phyloP scores from a whole-genome alignment of 2,888 invertebrate genomes.

The Cheilosia grossa region DNA sequence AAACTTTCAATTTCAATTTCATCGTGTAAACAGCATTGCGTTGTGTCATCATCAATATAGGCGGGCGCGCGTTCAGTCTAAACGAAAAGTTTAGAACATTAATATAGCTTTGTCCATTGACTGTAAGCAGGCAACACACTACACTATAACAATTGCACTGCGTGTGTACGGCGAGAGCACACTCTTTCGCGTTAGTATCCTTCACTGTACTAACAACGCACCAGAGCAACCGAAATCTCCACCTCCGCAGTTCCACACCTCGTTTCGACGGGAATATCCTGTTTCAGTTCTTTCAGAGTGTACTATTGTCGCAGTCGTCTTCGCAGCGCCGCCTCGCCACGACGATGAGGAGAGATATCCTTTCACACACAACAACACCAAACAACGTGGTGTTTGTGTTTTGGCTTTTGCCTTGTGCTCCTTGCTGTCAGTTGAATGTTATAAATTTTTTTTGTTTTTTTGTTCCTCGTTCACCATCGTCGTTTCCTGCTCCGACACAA shows the following conservation, averaged over 20 bases:
- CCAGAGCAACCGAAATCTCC: slow-evolving; percentile 15
- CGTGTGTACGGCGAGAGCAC: slow-evolving; percentile 26
- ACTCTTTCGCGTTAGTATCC: slow-evolving; percentile 45
- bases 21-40: slow-evolving; percentile 43
- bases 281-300: slow-evolving; percentile 50
- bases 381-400: slow-evolving; percentile 63
- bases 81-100: slow-evolving; percentile 49
- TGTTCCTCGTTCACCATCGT: slow-evolving; percentile 11
- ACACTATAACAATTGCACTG: slow-evolving; percentile 46
- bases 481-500: slow-evolving; percentile 61
- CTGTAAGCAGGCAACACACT: not conserved
- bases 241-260: slow-evolving; percentile 1
- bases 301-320: slow-evolving; percentile 24
- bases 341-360: slow-evolving; percentile 30
- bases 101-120: slow-evolving; percentile 48
- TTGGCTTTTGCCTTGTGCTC: slow-evolving; percentile 50
- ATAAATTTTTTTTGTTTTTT: slow-evolving; percentile 26
- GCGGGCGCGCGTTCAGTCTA: slow-evolving; percentile 22
- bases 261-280: slow-evolving; percentile 45
- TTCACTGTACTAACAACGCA: slow-evolving; percentile 33
- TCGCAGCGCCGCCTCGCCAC: slow-evolving; percentile 4
- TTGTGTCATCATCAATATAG: slow-evolving; percentile 42
- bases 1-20: slow-evolving; percentile 57
- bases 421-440: slow-evolving; percentile 65
- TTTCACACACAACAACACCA: slow-evolving; percentile 46